Conservation (phyloP, 30 jellyfish, hydroid and myxozoan species). For the Calvadosia cruxmelitensis region DNA sequence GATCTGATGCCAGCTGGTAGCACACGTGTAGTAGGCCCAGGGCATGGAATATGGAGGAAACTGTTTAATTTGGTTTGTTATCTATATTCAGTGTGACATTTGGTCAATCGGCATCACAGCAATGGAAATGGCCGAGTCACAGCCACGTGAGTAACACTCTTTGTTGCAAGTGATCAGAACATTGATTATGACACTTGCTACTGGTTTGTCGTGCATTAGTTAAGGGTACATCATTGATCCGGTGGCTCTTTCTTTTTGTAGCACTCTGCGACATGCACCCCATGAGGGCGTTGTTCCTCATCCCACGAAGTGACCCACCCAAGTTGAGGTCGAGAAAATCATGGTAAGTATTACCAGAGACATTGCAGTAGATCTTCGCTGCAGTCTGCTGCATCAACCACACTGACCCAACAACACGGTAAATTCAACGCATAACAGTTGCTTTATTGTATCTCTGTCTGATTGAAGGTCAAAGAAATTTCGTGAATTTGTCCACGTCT, state of each 20-base stretch:
- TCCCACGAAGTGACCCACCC: slow-evolving; percentile 99
- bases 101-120: slow-evolving; percentile 99
- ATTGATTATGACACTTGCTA: no score
- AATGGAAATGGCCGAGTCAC: slow-evolving; percentile 99
- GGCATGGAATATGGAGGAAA: background rate
- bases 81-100: slow-evolving; percentile 78
- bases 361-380: no score
- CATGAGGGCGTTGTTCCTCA: slow-evolving; percentile 94
- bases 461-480: slow-evolving; percentile 73
- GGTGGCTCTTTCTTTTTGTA: slow-evolving; percentile 13
- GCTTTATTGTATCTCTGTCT: background rate
- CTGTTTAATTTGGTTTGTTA: no score
- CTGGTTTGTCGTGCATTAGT: no score
- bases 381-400: no score
- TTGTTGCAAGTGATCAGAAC: background rate
- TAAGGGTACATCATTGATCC: no score
- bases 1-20: no score
- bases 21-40: no score
- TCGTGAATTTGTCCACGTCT: slow-evolving; percentile 89
- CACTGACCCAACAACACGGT: no score
- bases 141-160: slow-evolving; percentile 75
- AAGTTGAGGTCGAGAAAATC: slow-evolving; percentile 73
- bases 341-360: no score
- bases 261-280: slow-evolving; percentile 99
- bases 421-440: no score